Evolutionary conservation across 2,888 invertebrate genomes (phyloP), one percentile per base, ranked within the genome.

Genomic region (Cheiracanthium punctorium): DNA sequence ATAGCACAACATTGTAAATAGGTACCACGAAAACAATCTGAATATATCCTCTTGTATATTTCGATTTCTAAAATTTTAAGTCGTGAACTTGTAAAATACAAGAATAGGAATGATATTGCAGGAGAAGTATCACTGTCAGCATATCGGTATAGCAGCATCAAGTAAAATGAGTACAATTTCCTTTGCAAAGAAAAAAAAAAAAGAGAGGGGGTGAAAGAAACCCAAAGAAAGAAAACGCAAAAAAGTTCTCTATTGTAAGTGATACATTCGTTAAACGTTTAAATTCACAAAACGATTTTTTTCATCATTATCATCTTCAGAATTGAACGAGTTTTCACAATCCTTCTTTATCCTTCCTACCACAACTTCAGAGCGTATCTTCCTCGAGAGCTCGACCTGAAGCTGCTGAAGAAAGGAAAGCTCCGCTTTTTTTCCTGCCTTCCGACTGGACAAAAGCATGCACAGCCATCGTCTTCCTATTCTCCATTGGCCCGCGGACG

Each of bases 391-490:
- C 58, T 24, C 58, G 58, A 58, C 58, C 58, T 58, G 58, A 12
- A 24, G 58, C 24, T 12, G 17, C 24, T 58, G 24, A 58, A 58
- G 58, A 58, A 58, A 58, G 24, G 58, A 58, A 58, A 1, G 17
- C 58, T 58, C 58, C 17, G 5, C 58, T 58, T 17, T 48, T 17
- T 48, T 58, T 58, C 58, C 24, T 24, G 58, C 58, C 58, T 58
- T 24, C 58, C 58, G 20, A 58, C 58, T 58, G 58, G 58, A 58
- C 58, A 58, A 58, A 58, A 58, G 58, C 58, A 58, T 58, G 24
- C 58, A 58, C 24, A 58, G 20, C 58, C 58, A 58, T 58, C 58
- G 58, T 58, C 58, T 58, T 58, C 58, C 58, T 58, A 58, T 58
- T 58, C 58, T 24, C 24, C 58, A 58, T 58, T 58, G 58, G 58